Percentiles rank a stretch among this genome's conserved stretches.
Conservation (phyloP, 2,797 vertebrate species). For the Natrix natrix region DNA sequence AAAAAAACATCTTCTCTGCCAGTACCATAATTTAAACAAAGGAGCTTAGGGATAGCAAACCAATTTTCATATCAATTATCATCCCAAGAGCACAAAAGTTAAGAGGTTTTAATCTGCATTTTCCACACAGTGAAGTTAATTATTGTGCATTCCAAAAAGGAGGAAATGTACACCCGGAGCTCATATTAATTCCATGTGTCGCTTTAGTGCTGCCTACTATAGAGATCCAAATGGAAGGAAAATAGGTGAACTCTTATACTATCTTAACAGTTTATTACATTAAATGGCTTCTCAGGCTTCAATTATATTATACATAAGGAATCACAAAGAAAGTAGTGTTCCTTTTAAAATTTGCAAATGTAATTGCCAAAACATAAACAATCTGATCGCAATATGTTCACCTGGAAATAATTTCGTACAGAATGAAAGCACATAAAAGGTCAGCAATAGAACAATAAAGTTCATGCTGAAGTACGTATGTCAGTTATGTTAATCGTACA, state of each 20-base stretch:
- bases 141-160: constrained; percentile 31
- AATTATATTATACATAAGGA: background rate
- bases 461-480: constrained; percentile 20
- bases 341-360: constrained; percentile 16
- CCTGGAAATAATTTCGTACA: constrained; percentile 45
- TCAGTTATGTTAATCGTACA: background rate
- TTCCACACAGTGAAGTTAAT: constrained; percentile 10
- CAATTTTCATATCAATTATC: constrained; percentile 24
- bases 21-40: background rate
- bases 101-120: constrained; percentile 20
- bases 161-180: constrained; percentile 31
- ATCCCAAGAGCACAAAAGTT: background rate
- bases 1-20: background rate
- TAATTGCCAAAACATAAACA: constrained; percentile 25
- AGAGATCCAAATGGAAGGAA: background rate
- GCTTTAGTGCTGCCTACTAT: constrained; percentile 29
- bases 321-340: constrained; percentile 11
- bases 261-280: constrained; percentile 34
- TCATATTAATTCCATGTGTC: constrained; percentile 33
- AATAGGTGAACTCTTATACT: constrained; percentile 26
- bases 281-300: constrained; percentile 22
- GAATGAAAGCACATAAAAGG: constrained; percentile 29
- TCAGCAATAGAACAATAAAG: constrained; percentile 31
- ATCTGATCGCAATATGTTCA: constrained; percentile 35
- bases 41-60: background rate